Base-by-base conservation (phyloP, 1,140 invertebrate genomes). In the Atta cephalotes region DNA sequence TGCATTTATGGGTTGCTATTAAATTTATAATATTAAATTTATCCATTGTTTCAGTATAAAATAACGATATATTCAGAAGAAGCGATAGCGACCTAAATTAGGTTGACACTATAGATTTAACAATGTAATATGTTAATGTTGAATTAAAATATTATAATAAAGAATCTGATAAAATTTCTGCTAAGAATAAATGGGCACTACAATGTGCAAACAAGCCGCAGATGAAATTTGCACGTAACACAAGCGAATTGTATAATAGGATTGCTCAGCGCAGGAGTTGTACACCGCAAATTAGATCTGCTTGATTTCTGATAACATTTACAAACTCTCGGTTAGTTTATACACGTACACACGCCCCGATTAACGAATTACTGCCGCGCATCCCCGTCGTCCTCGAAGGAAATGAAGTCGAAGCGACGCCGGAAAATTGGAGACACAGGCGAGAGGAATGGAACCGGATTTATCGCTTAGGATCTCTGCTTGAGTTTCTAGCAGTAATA, bases 341-440 rank as follows among this genome's bases (percentile, higher is more conserved):
- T 86, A 88, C 87, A 74, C 78, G 56, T 53, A 77, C 72, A 51
- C 77, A 35, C n/a, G n/a, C 62, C 87, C 80, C 91, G 89, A 92
- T 92, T 89, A 93, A 92, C 86, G 87, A 92, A 92, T 92, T 90
- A 76, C 85, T 56, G 53, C n/a, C 71, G 56, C 31, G 70, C 49
- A 53, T 58, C 25, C 14, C 39, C 49, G 28, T n/a, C 60, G 51
- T n/a, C 71, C 62, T 56, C 62, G 76, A 45, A 51, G 80, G 88
- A 85, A 85, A 89, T 78, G 78, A 82, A 85, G 72, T 60, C 58
- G 56, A 76, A 60, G 71, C 49, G 65, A 63, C 35, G 78, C 18
- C 74, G 63, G 87, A 86, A 86, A 86, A 88, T 80, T 56, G 78
- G 81, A 68, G 89, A 89, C 74, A 82, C 35, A 68, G 39, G 79